These are phyloP conservation scores for Scaptomyza caliginosa DNA, from an alignment of 2,888 invertebrate species.

Conservation along the genomic window DNA sequence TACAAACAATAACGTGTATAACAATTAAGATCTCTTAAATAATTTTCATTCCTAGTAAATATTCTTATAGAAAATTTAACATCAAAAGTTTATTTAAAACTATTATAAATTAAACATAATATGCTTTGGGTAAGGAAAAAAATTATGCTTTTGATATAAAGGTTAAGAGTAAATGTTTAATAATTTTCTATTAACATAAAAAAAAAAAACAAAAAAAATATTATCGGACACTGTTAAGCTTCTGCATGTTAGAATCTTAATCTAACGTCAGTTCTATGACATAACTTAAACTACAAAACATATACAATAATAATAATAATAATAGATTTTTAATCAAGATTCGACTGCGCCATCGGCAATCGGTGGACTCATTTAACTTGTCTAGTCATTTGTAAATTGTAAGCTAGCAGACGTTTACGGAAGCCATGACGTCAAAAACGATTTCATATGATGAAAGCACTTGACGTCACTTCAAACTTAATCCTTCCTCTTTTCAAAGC, in stretches of 20 bases:
- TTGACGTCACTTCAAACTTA: not conserved
- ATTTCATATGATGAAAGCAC: not conserved
- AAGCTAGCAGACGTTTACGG: not conserved
- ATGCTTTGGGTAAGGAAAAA: not conserved
- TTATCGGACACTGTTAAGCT: not conserved
- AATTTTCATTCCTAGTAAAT: no score
- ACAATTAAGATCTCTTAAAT: no score
- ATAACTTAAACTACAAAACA: not conserved
- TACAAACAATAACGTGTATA: no score
- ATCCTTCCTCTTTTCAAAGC: not conserved
- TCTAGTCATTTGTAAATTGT: not conserved
- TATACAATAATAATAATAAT: not conserved
- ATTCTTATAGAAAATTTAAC: not conserved
- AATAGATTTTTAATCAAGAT: not conserved
- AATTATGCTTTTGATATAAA: no score
- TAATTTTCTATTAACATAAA: not conserved
- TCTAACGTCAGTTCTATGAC: not conserved
- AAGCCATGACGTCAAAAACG: not conserved
- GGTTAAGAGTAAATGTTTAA: not conserved
- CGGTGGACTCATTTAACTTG: not conserved
- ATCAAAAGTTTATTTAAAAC: not conserved
- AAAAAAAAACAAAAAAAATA: not conserved
- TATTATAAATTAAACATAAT: not conserved
- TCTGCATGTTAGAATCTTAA: not conserved
- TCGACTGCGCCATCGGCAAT: not conserved